Evolutionary conservation across 2,797 vertebrate genomes (phyloP).

Genomic region (Manis crassicaudata): DNA sequence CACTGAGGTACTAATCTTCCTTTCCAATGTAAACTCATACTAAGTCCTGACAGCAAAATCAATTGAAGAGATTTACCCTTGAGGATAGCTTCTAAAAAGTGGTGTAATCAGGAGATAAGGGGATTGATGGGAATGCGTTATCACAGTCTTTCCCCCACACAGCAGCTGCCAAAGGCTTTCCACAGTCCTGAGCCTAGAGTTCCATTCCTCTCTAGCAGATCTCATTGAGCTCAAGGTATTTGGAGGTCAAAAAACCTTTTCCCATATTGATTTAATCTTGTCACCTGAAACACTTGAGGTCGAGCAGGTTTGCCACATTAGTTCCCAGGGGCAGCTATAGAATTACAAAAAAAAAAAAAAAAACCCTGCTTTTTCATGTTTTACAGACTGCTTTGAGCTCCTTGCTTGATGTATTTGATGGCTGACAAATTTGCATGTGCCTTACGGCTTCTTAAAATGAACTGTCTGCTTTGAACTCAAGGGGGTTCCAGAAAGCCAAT

Average conservation of each 20-base stretch:
- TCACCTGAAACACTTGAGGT: conserved; percentile 51
- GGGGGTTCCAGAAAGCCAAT: conserved; percentile 37
- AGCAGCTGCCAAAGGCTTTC: conserved; percentile 34
- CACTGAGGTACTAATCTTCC: conserved; percentile 76
- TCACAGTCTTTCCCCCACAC: conserved; percentile 31
- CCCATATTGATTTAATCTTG: conserved; percentile 45
- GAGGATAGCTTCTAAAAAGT: conserved; percentile 51
- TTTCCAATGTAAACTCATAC: conserved; percentile 67
- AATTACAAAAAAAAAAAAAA: neutral
- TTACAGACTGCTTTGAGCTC: conserved; percentile 37
- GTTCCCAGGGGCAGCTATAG: neutral
- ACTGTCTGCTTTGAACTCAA: conserved; percentile 57
- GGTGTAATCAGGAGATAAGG: conserved; percentile 68
- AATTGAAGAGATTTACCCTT: conserved; percentile 76
- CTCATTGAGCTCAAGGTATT: neutral
- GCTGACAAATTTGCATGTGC: conserved; percentile 34
- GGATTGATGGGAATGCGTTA: conserved; percentile 33
- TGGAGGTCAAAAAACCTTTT: conserved; percentile 33
- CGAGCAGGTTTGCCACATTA: neutral
- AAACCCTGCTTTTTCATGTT: neutral
- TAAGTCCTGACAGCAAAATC: conserved; percentile 81
- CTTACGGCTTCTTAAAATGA: conserved; percentile 37
- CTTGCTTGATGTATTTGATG: neutral
- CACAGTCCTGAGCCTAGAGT: neutral
- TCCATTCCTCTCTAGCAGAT: neutral